Conservation (phyloP, 2,888 invertebrate species). For the Phoronis australis region DNA sequence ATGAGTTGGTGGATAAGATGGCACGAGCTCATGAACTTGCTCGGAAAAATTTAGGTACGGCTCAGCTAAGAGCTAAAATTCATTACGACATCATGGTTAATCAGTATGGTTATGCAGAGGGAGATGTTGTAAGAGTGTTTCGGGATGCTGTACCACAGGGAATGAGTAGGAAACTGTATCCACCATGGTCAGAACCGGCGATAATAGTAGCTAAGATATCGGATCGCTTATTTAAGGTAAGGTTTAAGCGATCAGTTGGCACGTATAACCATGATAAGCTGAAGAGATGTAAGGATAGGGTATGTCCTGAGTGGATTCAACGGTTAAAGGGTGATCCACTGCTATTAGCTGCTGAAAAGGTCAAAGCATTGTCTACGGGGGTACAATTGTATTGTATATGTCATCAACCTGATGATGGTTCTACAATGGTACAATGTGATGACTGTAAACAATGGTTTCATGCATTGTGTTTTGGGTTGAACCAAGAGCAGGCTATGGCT, state of each 20-base stretch:
- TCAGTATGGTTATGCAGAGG: conserved; percentile 5
- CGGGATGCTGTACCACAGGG: conserved; percentile 2
- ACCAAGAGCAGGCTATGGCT: too few species aligned
- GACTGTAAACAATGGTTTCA: too few species aligned
- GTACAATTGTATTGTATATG: too few species aligned
- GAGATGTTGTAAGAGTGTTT: conserved; percentile 2
- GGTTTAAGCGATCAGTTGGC: background rate
- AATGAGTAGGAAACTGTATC: conserved; percentile 8
- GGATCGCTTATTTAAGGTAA: conserved; percentile 5
- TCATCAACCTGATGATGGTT: too few species aligned
- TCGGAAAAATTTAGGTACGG: conserved; percentile 3
- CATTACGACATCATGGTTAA: conserved; percentile 10
- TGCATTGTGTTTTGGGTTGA: too few species aligned
- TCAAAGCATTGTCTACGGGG: too few species aligned
- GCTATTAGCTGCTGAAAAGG: too few species aligned
- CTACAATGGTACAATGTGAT: too few species aligned
- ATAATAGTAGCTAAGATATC: conserved; percentile 11
- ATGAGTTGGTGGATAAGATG: conserved; percentile 5
- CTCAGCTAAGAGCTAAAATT: conserved; percentile 7
- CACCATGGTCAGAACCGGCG: conserved; percentile 14
- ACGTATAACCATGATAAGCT: background rate
- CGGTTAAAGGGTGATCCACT: background rate
- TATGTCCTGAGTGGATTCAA: background rate
- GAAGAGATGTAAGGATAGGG: background rate
- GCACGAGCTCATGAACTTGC: conserved; percentile 11